A percentile compares a stretch with the other conserved stretches of the same genome.
phyloP scores from a whole-genome alignment of 1,140 invertebrate species.

The Platyura marginata region DNA sequence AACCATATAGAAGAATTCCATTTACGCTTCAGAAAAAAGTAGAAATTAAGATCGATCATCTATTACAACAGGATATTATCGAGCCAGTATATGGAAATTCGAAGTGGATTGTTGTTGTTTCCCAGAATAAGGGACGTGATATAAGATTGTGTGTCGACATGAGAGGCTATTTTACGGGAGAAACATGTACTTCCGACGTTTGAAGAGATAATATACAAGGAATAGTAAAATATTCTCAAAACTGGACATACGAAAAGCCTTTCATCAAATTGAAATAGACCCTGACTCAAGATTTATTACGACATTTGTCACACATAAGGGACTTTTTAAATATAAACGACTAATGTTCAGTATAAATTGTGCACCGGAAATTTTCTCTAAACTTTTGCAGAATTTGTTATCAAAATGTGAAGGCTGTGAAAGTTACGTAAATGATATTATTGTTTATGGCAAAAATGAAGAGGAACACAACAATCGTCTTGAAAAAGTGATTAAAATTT shows the following conservation, averaged over 20 bases:
- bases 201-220: conserved; percentile 12
- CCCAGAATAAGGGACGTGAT: conserved; percentile 16
- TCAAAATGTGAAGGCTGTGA: conserved; percentile 10
- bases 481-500: conserved; percentile 9
- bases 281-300: conserved; percentile 15
- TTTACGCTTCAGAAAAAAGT: conserved; percentile 5
- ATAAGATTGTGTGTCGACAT: conserved; percentile 22
- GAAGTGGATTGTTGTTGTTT: conserved; percentile 17
- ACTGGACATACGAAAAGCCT: conserved; percentile 14
- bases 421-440: conserved; percentile 17
- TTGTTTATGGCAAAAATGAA: conserved; percentile 11
- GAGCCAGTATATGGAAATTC: conserved; percentile 5
- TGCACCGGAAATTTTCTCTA: conserved; percentile 22
- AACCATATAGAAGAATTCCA: conserved; percentile 14
- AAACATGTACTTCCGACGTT: conserved; percentile 20
- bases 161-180: conserved; percentile 18
- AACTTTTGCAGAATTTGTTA: conserved; percentile 15
- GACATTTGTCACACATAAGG: conserved; percentile 17
- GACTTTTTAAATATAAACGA: conserved; percentile 18
- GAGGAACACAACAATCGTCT: conserved; percentile 10
- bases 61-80: conserved; percentile 6
- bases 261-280: conserved; percentile 8
- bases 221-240: conserved; percentile 11
- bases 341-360: conserved; percentile 14
- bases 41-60: conserved; percentile 4